Base-by-base conservation (phyloP, 1,140 invertebrate species). In the Lepidurus arcticus region DNA sequence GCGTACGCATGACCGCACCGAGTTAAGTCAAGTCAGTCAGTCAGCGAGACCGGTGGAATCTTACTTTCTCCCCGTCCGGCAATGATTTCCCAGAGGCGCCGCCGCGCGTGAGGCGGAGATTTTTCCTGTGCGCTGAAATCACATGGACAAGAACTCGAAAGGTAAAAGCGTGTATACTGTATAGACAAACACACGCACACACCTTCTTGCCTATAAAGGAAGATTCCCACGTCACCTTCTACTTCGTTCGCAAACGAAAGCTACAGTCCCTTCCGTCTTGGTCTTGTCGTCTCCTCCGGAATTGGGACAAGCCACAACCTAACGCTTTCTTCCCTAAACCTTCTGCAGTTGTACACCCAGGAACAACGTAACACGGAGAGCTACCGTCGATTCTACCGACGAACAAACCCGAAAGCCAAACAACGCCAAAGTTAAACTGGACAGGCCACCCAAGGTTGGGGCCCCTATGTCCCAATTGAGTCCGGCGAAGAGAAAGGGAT, bases 31-130 rank as follows among this genome's bases (percentile, higher is more conserved):
- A 65, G 16, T 65, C 53, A 65, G 34, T 34, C 3, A 34, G 34
- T 34, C 3, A 34, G 24, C 24, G 24, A 24, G 53, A 65, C 53
- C 53, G 53, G 53, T 65, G 21, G 16, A 65, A 21, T 65, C 16
- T 65, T 65, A 65, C 53, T 65, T 65, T 65, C 53, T 65, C 53
- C 53, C 53, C 53, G 53, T 21, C 53, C 53, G 53, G 53, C 53
- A 65, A 11, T 21, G 3, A 11, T 65, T 65, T 65, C 53, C 53
- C 53, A 65, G 53, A 65, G 53, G 53, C 53, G 53, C 13, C 53
- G 53, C 53, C 16, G 21, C 9, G 53, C 16, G 53, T 21, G 21
- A 21, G 16, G 21, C 21, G 7, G 6, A 65, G 16, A n/a, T 65
- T 65, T 65, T 65, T 47, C 45, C 13, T n/a, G n/a, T 65, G 53